Evolutionary conservation across 2,888 invertebrate species (phyloP), one percentile per base, ranked within the genome.

Genomic region (Graphium colonna): DNA sequence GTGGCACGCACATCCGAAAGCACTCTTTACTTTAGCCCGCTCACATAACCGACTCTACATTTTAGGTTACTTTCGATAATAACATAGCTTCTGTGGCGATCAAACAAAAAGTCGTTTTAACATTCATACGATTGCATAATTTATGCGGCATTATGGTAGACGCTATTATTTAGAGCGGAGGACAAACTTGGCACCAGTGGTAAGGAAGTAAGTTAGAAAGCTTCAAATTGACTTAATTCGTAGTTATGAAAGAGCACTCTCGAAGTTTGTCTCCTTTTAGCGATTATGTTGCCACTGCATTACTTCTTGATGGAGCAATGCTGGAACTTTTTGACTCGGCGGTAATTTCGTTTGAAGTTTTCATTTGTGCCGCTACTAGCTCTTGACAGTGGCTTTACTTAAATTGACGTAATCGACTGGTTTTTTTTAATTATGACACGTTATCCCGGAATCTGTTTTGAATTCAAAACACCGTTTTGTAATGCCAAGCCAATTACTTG

Each of bases 141-240:
- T 71, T 71, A 76, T 72, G 61, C 57, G 59, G 57, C 67, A 73
- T 73, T 75, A 75, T 67, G 61, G 65, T 52, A 59, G 56, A 36
- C 36, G 55, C 60, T 75, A 69, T 74, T 75, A 71, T 75, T 77
- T 64, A 72, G 67, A 63, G 64, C 60, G 49, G 56, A 67, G 60
- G 61, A 67, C 67, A 67, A 65, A 70, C 62, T 63, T 60, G 45
- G 28, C 59, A 57, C 56, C 59, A 9, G 59, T 67, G 64, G 67
- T 64, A 63, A 63, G 60, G 65, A 63, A 62, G 64, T 72, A 67
- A 67, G 70, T 36, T 36, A 12, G 12, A 12, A 36, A 9, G 36
- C 36, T 12, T 7, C 36, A n/a, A 36, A 36, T 36, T 36, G 36
- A 36, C 36, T 36, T 36, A 36, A 36, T n/a, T 36, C 36, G 12